Conservation (phyloP, 2,113 vertebrate genomes). For the Amphiprion ocellaris region DNA sequence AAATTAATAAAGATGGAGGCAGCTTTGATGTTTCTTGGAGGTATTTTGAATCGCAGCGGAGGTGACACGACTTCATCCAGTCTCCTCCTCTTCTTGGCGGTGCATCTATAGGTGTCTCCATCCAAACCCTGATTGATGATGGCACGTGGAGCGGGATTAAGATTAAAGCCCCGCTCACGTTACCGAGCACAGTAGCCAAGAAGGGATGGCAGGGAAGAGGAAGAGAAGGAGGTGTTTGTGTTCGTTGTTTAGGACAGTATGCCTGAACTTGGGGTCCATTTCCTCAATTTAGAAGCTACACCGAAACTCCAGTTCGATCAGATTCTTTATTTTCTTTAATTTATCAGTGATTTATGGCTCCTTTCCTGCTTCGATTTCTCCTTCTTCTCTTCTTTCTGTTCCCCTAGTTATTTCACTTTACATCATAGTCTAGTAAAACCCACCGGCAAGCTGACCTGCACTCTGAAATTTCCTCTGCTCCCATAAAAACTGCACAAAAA, state of each 20-base stretch:
- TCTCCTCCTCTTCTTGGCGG: conserved; percentile 48
- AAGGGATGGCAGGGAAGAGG: conserved; percentile 9
- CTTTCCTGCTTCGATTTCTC: background rate
- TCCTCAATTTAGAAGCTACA: background rate
- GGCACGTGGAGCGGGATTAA: conserved; percentile 77
- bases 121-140: conserved; percentile 58
- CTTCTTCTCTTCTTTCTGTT: background rate
- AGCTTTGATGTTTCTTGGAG: conserved; percentile 41
- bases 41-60: conserved; percentile 45
- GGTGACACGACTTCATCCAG: conserved; percentile 23
- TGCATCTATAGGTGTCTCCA: conserved; percentile 34
- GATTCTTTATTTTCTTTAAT: background rate
- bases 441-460: conserved; percentile 9
- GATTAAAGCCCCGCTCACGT: conserved; percentile 70
- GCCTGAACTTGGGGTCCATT: background rate
- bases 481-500: conserved; percentile 25
- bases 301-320: background rate
- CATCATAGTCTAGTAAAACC: conserved; percentile 9
- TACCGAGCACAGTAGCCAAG: conserved; percentile 53
- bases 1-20: conserved; percentile 15
- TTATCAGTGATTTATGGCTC: background rate
- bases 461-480: conserved; percentile 8
- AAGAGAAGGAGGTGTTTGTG: background rate
- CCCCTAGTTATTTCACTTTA: background rate
- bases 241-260: background rate